A percentile compares a stretch with the other conserved stretches of the same genome.
These are phyloP conservation scores for Oreochromis aureus DNA, from an alignment of 2,113 vertebrate species.

Conservation along the genomic window DNA sequence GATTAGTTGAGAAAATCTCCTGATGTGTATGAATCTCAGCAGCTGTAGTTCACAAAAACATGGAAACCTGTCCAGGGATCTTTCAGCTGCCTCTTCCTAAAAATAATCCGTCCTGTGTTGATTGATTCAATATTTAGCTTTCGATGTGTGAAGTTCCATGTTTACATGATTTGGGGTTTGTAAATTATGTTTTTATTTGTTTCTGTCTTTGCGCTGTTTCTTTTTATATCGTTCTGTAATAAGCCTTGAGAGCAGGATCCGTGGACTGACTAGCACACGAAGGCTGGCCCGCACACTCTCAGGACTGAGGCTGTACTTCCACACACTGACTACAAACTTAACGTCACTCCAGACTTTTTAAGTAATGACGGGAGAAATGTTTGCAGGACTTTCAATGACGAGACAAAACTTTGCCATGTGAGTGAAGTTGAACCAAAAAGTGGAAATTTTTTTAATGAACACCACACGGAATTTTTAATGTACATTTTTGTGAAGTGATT, in stretches of 20 bases:
- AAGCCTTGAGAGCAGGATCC: background rate
- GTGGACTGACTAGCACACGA: background rate
- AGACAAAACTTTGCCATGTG: constrained; percentile 19
- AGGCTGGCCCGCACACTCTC: background rate
- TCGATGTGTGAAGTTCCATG: constrained; percentile 16
- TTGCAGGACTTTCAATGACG: background rate
- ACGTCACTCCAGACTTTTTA: background rate
- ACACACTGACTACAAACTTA: constrained; percentile 9
- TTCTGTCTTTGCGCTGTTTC: constrained; percentile 9
- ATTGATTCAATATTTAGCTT: background rate
- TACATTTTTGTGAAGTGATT: background rate
- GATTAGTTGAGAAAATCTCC: background rate
- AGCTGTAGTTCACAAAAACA: background rate
- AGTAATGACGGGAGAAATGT: background rate
- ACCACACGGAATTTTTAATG: background rate
- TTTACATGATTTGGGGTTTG: constrained; percentile 49
- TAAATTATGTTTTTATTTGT: constrained; percentile 2
- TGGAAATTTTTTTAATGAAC: background rate
- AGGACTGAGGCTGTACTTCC: background rate
- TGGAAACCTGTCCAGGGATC: background rate
- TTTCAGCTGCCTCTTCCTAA: background rate
- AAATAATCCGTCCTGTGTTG: background rate
- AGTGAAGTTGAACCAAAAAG: constrained; percentile 17
- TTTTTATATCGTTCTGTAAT: background rate
- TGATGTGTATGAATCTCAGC: background rate